phyloP scores from a whole-genome alignment of 2,113 vertebrate species.

The Lepus timidus region DNA sequence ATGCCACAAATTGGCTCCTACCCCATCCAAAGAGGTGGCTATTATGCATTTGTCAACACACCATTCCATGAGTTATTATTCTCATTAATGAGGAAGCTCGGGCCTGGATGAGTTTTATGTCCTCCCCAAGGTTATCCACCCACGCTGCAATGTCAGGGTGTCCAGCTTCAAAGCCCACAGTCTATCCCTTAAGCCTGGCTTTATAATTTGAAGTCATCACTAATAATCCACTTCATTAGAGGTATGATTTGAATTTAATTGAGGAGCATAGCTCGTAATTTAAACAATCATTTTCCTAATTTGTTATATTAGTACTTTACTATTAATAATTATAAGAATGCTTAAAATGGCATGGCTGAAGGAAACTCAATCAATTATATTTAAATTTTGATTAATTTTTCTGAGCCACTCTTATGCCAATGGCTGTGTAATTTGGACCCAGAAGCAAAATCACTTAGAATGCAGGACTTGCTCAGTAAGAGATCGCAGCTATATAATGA shows the following conservation, averaged over 20 bases:
- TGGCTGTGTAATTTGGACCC: not conserved
- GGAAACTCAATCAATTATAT: not conserved
- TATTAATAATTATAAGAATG: not conserved
- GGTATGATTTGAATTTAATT: conserved; percentile 71
- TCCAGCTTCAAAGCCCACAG: not conserved
- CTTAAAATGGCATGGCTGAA: conserved; percentile 60
- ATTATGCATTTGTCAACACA: not conserved
- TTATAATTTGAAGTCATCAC: conserved; percentile 33
- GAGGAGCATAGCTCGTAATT: conserved; percentile 48
- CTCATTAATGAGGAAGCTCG: not conserved
- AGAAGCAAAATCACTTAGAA: conserved; percentile 43
- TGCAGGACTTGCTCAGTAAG: accelerated
- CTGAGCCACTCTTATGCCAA: not conserved
- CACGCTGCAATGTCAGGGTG: not conserved
- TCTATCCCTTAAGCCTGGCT: not conserved
- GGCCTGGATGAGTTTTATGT: accelerated
- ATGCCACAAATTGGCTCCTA: not conserved
- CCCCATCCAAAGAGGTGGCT: accelerated
- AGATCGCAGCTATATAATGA: not conserved
- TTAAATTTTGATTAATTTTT: conserved; percentile 68
- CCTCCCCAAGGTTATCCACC: not conserved
- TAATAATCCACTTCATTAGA: conserved; percentile 61
- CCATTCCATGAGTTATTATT: not conserved
- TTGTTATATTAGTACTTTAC: conserved; percentile 26
- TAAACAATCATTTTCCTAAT: not conserved